Percentiles rank a stretch among this genome's conserved stretches.
Evolutionary conservation across 2,113 vertebrate genomes (phyloP).

Genomic region (Urocynchramus pylzowi): DNA sequence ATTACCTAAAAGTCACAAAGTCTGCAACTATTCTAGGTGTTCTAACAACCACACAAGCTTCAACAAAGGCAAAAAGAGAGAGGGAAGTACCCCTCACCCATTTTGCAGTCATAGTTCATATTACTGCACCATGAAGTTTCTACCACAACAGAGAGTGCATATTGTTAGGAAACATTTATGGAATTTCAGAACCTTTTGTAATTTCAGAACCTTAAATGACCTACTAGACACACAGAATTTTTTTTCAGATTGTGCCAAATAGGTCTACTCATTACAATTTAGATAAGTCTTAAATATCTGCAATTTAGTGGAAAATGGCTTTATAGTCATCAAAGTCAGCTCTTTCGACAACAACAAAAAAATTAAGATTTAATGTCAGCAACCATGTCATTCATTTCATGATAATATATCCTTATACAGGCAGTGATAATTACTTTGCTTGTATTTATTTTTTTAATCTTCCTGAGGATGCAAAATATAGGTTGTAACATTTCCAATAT

Average conservation of each 20-base stretch:
- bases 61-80: not conserved
- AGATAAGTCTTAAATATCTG: not conserved
- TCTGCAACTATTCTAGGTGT: not conserved
- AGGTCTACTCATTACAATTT: not conserved
- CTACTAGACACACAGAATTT: not conserved
- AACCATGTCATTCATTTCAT: not conserved
- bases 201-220: not conserved
- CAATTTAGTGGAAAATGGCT: not conserved
- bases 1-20: not conserved
- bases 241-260: not conserved
- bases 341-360: not conserved
- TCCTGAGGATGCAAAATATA: fast-evolving
- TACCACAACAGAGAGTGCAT: not conserved
- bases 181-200: not conserved
- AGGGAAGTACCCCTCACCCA: not conserved
- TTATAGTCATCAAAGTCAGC: not conserved
- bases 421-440: not conserved
- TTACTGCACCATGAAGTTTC: not conserved
- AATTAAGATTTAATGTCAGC: not conserved
- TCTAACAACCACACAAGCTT: not conserved
- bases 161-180: not conserved
- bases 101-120: not conserved
- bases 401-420: not conserved
- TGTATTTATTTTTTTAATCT: not conserved
- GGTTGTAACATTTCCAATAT: not conserved